Evolutionary conservation across 2,797 vertebrate genomes (phyloP).

Genomic region (Apodemus agrarius): DNA sequence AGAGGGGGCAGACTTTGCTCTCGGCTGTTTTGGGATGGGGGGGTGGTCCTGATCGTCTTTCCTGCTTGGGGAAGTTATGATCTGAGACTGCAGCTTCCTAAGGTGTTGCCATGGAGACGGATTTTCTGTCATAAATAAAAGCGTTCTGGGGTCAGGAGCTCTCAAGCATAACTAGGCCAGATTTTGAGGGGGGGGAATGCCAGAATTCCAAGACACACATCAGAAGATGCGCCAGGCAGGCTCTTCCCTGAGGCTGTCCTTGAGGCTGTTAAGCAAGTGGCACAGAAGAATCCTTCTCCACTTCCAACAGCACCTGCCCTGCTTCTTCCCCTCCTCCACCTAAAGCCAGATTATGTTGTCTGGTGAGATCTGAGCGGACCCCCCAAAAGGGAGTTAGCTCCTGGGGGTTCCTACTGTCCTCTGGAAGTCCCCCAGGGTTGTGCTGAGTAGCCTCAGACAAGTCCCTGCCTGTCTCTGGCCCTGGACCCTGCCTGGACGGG

Average conservation of each 20-base stretch:
- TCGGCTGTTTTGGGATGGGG: slow-evolving; percentile 43
- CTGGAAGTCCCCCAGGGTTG: not conserved
- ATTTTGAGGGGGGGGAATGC: slow-evolving; percentile 82
- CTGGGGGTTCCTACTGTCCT: not conserved
- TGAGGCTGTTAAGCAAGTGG: not conserved
- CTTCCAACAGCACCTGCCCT: not conserved
- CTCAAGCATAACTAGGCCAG: slow-evolving; percentile 86
- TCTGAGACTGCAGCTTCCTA: slow-evolving; percentile 85
- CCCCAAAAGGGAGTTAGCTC: not conserved
- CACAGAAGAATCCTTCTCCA: not conserved
- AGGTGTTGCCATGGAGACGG: slow-evolving; percentile 90
- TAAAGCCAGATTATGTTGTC: not conserved
- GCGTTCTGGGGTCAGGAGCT: slow-evolving; percentile 88
- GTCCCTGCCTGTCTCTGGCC: not conserved
- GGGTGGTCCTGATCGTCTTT: slow-evolving; percentile 72
- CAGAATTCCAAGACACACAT: slow-evolving; percentile 68
- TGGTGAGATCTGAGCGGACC: not conserved
- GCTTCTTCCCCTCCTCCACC: not conserved
- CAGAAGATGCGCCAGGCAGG: slow-evolving; percentile 72
- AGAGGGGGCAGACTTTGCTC: not conserved
- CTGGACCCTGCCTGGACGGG: not conserved
- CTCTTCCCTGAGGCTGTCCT: slow-evolving; percentile 54
- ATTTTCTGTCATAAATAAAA: slow-evolving; percentile 89
- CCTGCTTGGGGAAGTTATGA: slow-evolving; percentile 85
- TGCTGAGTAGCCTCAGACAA: not conserved